Base-by-base conservation (phyloP, 2,113 vertebrate genomes). In the Peromyscus polionotus region DNA sequence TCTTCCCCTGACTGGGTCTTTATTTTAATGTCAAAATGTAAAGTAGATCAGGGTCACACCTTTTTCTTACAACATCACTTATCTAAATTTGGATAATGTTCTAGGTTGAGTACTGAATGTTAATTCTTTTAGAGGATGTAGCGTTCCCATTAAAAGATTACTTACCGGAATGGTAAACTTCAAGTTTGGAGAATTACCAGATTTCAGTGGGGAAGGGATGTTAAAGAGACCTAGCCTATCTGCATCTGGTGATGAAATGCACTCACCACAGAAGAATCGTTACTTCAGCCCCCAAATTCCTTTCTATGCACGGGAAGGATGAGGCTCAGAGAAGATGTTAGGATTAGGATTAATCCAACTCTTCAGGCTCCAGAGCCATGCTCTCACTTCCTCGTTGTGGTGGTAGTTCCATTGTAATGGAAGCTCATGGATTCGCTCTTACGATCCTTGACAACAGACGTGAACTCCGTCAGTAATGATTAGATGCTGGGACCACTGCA, bases 61-160 rank as follows among this genome's bases (percentile, higher is more conserved):
- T 93, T 92, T 96, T 48, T 59, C 26, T 95, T 85, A 59, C 42
- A 95, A 79, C 10, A 88, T 70, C 65, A 94, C 88, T 81, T 94
- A 87, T 86, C 84, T 93, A 98, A 97, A 96, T 94, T 96, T 97
- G 81, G 68, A 86, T 85, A 88, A 72, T 86, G 86, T 94, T 96
- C 91, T 91, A 94, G 96, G 76, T 88, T 91, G 81, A 94, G 51
- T 92, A 92, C 85, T 88, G 93, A 85, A 92, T 94, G 81, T 59
- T 97, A 88, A 88, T 96, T 97, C 96, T 88, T 96, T 90, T 92
- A 92, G 95, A 96, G 72, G 51, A 90, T 84, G 63, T 63, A 94
- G 81, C 48, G 63, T 95, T 96, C 84, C 93, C 67, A 42, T 73
- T 86, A 79, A 81, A 96, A 94, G 81, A 90, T 86, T 70, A 39